Evolutionary conservation across 2,888 invertebrate genomes (phyloP).

Genomic region (Onchidella celtica): DNA sequence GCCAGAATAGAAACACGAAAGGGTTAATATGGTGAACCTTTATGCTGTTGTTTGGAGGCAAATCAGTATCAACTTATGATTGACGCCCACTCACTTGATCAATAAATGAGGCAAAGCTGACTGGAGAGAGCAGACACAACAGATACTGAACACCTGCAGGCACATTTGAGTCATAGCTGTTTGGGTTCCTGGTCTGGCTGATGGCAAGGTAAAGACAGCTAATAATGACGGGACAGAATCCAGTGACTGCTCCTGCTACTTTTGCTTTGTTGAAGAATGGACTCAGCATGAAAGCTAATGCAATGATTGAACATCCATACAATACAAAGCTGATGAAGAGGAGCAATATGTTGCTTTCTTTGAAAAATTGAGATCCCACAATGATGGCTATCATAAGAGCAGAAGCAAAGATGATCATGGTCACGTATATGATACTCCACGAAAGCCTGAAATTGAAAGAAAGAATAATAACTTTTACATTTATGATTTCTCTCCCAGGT

Average conservation of each 20-base stretch:
- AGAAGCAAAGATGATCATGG: conserved; percentile 86
- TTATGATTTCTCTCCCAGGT: too few species aligned
- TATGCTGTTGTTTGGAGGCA: too few species aligned
- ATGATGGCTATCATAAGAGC: conserved; percentile 82
- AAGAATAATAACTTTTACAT: neutral
- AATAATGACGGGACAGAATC: conserved; percentile 89
- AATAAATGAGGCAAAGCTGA: conserved; percentile 91
- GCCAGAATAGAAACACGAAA: too few species aligned
- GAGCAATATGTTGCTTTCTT: conserved; percentile 88
- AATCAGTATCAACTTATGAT: too few species aligned
- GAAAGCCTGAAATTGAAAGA: conserved; percentile 86
- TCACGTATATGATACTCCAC: conserved; percentile 90
- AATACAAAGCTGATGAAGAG: conserved; percentile 89
- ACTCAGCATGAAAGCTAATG: conserved; percentile 91
- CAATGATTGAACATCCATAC: conserved; percentile 90
- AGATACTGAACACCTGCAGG: conserved; percentile 87
- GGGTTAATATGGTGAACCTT: too few species aligned
- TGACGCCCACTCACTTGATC: conserved; percentile 91
- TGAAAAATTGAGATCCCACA: conserved; percentile 86
- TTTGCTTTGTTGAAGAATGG: conserved; percentile 90
- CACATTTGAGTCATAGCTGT: conserved; percentile 66
- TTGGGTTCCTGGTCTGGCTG: conserved; percentile 82
- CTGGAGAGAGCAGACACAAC: conserved; percentile 89
- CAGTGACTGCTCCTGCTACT: conserved; percentile 86
- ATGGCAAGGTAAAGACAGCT: conserved; percentile 90